Evolutionary conservation across 2,113 vertebrate species (phyloP).

Genomic region (Corythaeola cristata): DNA sequence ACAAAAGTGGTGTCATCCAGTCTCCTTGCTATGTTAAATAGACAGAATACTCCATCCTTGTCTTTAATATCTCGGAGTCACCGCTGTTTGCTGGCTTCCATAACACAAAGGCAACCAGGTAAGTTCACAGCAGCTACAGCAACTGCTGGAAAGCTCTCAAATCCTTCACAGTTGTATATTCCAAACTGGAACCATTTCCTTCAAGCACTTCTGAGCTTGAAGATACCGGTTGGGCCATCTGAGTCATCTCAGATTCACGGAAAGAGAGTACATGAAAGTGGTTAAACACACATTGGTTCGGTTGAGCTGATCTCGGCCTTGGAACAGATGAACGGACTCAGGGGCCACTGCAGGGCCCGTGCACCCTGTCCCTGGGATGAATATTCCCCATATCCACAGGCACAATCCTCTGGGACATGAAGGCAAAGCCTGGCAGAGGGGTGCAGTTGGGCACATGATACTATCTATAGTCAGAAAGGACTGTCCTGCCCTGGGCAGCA

Average conservation of each 20-base stretch:
- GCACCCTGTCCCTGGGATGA: background rate
- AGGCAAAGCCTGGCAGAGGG: background rate
- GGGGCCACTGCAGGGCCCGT: background rate
- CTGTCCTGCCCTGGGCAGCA: background rate
- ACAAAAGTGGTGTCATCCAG: background rate
- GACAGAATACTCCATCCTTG: background rate
- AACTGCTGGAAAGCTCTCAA: background rate
- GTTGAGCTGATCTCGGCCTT: background rate
- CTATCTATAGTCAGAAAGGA: background rate
- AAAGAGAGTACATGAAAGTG: fast-evolving
- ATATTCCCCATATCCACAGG: background rate
- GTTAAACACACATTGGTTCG: fast-evolving
- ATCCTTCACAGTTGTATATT: background rate
- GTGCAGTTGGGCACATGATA: background rate
- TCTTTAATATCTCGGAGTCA: background rate
- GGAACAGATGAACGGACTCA: background rate
- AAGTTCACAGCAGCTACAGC: background rate
- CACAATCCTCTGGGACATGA: background rate
- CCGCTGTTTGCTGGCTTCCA: background rate
- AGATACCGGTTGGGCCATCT: background rate
- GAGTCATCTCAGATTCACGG: background rate
- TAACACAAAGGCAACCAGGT: background rate
- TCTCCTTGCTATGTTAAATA: background rate
- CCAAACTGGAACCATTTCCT: background rate
- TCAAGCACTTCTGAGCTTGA: background rate